Conservation (phyloP, 2,888 invertebrate species). For the Boloria euphrosyne region DNA sequence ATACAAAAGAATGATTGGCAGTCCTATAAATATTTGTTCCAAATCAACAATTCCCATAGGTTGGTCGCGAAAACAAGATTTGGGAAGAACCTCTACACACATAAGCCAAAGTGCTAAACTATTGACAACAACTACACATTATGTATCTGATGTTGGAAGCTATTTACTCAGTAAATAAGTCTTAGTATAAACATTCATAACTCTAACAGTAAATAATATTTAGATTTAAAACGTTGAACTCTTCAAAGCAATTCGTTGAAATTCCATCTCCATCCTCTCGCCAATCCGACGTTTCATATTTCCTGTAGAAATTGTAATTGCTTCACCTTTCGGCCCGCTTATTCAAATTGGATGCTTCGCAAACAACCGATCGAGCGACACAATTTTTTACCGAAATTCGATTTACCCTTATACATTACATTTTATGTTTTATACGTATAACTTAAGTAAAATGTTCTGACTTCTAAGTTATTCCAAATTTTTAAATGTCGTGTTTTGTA, state of each 20-base stretch:
- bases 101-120: no score
- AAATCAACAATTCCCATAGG: no score
- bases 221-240: slow-evolving; percentile 20
- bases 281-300: slow-evolving; percentile 48
- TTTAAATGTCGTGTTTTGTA: slow-evolving; percentile 16
- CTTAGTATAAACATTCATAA: background rate
- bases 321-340: slow-evolving; percentile 48
- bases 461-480: background rate
- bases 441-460: no score
- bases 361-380: slow-evolving; percentile 15
- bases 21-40: no score
- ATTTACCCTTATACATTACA: background rate
- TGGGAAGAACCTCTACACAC: no score
- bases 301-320: slow-evolving; percentile 52
- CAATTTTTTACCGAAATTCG: slow-evolving; percentile 13
- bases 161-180: background rate
- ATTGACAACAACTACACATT: no score
- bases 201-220: slow-evolving; percentile 12
- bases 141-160: no score
- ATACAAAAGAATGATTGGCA: no score
- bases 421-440: background rate
- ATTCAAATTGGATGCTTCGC: slow-evolving; percentile 40
- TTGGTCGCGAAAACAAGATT: no score
- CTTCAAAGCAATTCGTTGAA: slow-evolving; percentile 34
- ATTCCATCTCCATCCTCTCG: slow-evolving; percentile 37